These are phyloP conservation scores for Erethizon dorsatum DNA, from an alignment of 2,797 vertebrate species.

Conservation along the genomic window DNA sequence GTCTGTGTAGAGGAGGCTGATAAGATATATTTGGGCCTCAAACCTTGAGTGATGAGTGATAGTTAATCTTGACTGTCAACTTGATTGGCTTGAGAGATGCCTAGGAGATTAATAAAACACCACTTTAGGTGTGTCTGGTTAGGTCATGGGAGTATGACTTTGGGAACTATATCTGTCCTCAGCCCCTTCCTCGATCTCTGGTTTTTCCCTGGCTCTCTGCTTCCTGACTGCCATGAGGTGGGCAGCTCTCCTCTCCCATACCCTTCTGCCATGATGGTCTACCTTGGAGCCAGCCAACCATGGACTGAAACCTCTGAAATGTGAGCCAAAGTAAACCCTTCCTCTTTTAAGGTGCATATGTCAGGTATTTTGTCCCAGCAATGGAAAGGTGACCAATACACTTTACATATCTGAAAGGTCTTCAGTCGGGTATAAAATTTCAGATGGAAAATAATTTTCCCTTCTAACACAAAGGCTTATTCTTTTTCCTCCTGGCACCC, in stretches of 20 bases:
- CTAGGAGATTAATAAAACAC: neutral
- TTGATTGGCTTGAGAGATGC: neutral
- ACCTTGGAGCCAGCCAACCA: neutral
- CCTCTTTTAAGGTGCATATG: neutral
- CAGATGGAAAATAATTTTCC: neutral
- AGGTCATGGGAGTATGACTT: neutral
- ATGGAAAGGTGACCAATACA: neutral
- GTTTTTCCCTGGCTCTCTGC: neutral
- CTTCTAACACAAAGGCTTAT: neutral
- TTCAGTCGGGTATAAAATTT: neutral
- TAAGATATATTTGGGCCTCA: slow-evolving; percentile 44
- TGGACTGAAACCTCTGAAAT: neutral
- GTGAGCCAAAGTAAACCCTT: neutral
- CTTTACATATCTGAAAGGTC: neutral
- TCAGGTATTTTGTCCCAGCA: neutral
- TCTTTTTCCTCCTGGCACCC: neutral
- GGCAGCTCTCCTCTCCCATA: neutral
- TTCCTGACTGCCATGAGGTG: neutral
- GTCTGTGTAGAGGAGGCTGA: slow-evolving; percentile 44
- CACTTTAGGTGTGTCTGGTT: neutral
- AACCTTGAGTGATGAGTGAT: slow-evolving; percentile 49
- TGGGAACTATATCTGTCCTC: neutral
- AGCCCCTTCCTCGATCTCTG: neutral
- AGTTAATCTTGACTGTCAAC: neutral
- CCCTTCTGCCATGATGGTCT: neutral